Evolutionary conservation across 2,113 vertebrate genomes (phyloP).

Genomic region (Hypanus sabinus): DNA sequence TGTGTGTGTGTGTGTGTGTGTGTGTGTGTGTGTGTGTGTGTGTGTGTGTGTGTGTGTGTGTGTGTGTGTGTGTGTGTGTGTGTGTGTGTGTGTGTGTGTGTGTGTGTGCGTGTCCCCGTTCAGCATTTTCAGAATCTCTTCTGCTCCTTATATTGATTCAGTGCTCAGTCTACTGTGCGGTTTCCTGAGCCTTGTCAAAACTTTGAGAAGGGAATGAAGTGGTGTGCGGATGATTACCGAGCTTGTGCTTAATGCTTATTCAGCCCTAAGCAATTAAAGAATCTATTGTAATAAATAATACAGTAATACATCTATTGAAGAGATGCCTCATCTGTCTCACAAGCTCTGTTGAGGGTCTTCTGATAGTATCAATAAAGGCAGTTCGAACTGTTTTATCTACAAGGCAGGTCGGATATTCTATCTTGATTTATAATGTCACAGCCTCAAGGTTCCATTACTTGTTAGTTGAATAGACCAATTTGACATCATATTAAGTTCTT

Average conservation of each 20-base stretch:
- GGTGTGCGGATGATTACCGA: background rate
- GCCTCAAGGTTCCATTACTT: background rate
- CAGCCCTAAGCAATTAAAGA: background rate
- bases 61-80: too few relatives aligned
- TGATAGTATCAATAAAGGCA: background rate
- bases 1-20: too few relatives aligned
- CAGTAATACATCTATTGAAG: background rate
- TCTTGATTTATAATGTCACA: background rate
- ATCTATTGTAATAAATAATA: slow-evolving; percentile 6
- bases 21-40: too few relatives aligned
- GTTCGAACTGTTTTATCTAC: background rate
- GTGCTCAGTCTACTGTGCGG: background rate
- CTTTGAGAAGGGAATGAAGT: background rate
- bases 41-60: too few relatives aligned
- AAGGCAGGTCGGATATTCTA: background rate
- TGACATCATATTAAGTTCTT: slow-evolving; percentile 45
- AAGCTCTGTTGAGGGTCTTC: background rate
- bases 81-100: too few relatives aligned
- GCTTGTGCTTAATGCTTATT: background rate
- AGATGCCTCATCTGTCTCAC: background rate
- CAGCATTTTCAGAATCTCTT: too few relatives aligned
- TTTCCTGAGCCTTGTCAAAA: too few relatives aligned
- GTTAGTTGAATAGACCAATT: slow-evolving; percentile 43
- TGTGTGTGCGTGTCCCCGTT: too few relatives aligned
- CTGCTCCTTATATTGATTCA: background rate